phyloP scores from a whole-genome alignment of 2,113 vertebrate species.

The Manacus vitellinus region DNA sequence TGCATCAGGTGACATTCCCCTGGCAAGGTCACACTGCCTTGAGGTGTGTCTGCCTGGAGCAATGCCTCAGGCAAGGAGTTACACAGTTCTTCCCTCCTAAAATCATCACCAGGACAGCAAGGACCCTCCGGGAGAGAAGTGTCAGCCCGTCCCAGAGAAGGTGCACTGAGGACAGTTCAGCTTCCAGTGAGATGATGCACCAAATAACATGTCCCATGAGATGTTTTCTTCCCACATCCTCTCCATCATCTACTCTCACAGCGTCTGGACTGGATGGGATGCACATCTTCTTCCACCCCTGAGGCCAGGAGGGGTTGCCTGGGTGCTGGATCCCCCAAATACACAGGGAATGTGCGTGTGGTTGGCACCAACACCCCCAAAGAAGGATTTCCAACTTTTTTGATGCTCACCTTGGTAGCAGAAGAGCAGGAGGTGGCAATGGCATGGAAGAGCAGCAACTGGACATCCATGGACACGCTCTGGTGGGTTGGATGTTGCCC shows the following conservation, averaged over 20 bases:
- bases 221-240: not conserved
- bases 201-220: not conserved
- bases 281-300: not conserved
- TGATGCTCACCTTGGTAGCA: not conserved
- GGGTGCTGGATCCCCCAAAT: not conserved
- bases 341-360: not conserved
- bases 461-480: accelerated
- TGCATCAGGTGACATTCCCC: not conserved
- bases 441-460: not conserved
- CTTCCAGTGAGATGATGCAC: not conserved
- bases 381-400: not conserved
- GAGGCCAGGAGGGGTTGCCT: not conserved
- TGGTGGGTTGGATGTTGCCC: not conserved
- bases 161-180: not conserved
- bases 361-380: not conserved
- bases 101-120: not conserved
- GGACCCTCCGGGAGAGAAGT: not conserved
- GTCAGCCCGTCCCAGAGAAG: not conserved
- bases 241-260: not conserved
- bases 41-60: not conserved
- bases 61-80: not conserved
- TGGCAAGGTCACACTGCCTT: not conserved
- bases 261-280: not conserved
- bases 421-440: not conserved
- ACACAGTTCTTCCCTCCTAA: not conserved